phyloP scores from a whole-genome alignment of 2,888 invertebrate genomes.

The Phengaris arion region DNA sequence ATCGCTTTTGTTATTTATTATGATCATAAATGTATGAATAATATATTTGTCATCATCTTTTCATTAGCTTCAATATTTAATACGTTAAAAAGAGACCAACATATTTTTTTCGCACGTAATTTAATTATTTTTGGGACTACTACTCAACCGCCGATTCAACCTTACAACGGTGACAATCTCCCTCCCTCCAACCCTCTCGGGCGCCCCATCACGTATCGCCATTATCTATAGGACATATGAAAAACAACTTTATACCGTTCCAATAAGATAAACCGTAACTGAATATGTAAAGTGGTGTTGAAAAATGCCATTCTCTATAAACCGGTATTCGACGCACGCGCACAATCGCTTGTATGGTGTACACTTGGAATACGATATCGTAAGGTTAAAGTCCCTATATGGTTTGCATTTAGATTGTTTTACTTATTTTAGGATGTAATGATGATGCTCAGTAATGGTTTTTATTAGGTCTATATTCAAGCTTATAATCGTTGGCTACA shows the following conservation, averaged over 20 bases:
- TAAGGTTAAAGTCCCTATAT: slow-evolving; percentile 57
- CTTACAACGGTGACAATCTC: no score
- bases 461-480: slow-evolving; percentile 1
- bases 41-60: no score
- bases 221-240: neutral
- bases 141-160: no score
- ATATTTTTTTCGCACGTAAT: no score
- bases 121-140: no score
- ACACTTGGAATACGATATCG: slow-evolving; percentile 58
- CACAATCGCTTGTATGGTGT: slow-evolving; percentile 58
- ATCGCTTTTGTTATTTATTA: no score
- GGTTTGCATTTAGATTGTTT: slow-evolving; percentile 63
- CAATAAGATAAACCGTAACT: slow-evolving; percentile 43
- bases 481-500: neutral
- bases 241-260: slow-evolving; percentile 42
- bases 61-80: no score
- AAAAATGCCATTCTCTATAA: slow-evolving; percentile 50
- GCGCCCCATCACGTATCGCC: no score
- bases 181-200: no score
- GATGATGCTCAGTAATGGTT: slow-evolving; percentile 31
- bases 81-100: no score
- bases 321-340: slow-evolving; percentile 62
- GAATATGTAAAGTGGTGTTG: slow-evolving; percentile 44
- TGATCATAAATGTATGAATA: no score
- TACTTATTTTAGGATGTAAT: slow-evolving; percentile 60